These are phyloP conservation scores for Polydrusus cervinus DNA, from an alignment of 2,888 invertebrate species.

Conservation along the genomic window DNA sequence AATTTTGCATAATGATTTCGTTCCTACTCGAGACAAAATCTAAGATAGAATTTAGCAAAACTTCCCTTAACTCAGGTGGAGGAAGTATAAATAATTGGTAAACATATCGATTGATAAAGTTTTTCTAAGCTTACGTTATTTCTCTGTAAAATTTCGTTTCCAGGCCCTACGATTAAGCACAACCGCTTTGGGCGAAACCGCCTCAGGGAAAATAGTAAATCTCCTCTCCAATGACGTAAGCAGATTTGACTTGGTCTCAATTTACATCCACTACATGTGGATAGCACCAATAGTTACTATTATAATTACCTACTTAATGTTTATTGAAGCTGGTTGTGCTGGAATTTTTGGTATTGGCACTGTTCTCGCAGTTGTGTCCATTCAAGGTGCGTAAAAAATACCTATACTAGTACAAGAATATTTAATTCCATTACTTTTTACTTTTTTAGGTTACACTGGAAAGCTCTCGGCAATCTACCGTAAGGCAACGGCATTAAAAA, in stretches of 20 bases:
- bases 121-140: too few species aligned
- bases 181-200: constrained; percentile 80
- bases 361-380: constrained; percentile 86
- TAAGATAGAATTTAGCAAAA: too few species aligned
- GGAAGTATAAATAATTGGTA: too few species aligned
- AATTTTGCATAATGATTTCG: too few species aligned
- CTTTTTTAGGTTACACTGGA: constrained; percentile 76
- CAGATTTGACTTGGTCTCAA: constrained; percentile 89
- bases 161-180: constrained; percentile 83
- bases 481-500: constrained; percentile 86
- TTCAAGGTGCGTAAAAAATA: too few species aligned
- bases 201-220: constrained; percentile 94
- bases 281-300: constrained; percentile 81
- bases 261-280: constrained; percentile 92
- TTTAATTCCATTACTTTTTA: too few species aligned
- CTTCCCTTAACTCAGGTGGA: too few species aligned
- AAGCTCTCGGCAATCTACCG: constrained; percentile 80
- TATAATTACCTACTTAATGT: constrained; percentile 86
- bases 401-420: too few species aligned
- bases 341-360: constrained; percentile 86
- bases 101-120: too few species aligned
- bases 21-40: too few species aligned
- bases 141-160: constrained; percentile 30
- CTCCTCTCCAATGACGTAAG: constrained; percentile 95
- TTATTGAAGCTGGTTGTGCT: constrained; percentile 82